Percentiles rank a stretch among this genome's conserved stretches.
Evolutionary conservation across 2,888 invertebrate genomes (phyloP).

Genomic region (Pyrrhia umbra): DNA sequence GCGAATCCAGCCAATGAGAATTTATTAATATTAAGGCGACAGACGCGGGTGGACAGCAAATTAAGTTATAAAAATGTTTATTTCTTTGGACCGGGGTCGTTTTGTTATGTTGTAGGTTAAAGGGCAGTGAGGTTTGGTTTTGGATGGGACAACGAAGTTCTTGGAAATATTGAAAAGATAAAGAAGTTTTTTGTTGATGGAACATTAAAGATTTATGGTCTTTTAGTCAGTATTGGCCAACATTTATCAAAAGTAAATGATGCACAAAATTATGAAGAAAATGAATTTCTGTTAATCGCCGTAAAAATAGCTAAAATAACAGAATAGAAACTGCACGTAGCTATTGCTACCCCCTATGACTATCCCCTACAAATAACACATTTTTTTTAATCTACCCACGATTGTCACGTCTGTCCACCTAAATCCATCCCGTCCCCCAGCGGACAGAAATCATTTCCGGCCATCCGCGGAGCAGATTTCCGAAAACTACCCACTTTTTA

Average conservation of each 20-base stretch:
- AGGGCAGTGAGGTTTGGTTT: conserved; percentile 9
- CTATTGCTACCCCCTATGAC: background rate
- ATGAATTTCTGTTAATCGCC: too few species aligned
- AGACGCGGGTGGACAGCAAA: conserved; percentile 72
- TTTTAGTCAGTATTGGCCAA: too few species aligned
- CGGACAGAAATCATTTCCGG: conserved; percentile 88
- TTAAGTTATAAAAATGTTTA: conserved; percentile 83
- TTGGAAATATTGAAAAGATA: background rate
- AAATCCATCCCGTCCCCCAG: conserved; percentile 68
- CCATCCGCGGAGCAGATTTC: conserved; percentile 80
- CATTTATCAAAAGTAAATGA: too few species aligned
- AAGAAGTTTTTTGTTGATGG: background rate
- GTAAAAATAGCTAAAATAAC: background rate
- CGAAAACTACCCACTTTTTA: conserved; percentile 88
- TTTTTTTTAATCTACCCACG: conserved; percentile 60
- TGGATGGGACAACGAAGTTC: conserved; percentile 16
- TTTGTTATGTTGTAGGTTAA: conserved; percentile 16
- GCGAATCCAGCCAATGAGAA: conserved; percentile 87
- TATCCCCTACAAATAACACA: conserved; percentile 16
- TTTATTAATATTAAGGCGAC: conserved; percentile 89
- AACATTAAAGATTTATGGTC: too few species aligned
- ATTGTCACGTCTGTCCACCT: conserved; percentile 62
- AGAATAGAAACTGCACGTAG: conserved; percentile 1
- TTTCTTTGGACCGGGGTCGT: conserved; percentile 49
- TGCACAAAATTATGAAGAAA: background rate